Conservation (phyloP, 2,888 invertebrate genomes). For the Pollenia amentaria region DNA sequence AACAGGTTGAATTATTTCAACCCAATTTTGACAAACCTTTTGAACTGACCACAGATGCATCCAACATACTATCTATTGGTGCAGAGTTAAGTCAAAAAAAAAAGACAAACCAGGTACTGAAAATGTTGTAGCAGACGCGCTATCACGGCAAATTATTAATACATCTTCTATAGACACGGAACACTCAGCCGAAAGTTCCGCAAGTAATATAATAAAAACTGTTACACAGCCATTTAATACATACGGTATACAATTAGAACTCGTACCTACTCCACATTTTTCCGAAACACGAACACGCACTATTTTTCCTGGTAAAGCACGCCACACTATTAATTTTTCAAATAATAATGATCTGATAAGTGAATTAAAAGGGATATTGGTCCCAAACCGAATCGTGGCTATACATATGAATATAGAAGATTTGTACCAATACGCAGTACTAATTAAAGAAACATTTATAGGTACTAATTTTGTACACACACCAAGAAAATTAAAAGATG, state of each 20-base stretch:
- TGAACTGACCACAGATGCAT: slow-evolving; percentile 33
- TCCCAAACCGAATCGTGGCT: slow-evolving; percentile 2
- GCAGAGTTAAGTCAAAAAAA: background rate
- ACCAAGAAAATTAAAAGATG: slow-evolving; percentile 29
- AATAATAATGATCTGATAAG: background rate
- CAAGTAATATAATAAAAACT: slow-evolving; percentile 18
- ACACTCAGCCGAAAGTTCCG: slow-evolving; percentile 17
- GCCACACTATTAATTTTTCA: no score
- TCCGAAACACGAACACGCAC: background rate
- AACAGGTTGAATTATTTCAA: no score
- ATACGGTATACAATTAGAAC: slow-evolving; percentile 12
- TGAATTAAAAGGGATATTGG: slow-evolving; percentile 24
- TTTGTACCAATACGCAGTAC: slow-evolving; percentile 28
- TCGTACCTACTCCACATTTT: background rate
- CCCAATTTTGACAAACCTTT: background rate
- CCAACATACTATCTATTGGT: slow-evolving; percentile 11
- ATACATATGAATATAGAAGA: slow-evolving; percentile 33
- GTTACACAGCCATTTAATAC: slow-evolving; percentile 9
- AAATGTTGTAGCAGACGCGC: slow-evolving; percentile 1
- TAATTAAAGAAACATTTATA: slow-evolving; percentile 26
- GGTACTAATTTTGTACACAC: slow-evolving; percentile 16
- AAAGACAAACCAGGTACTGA: slow-evolving; percentile 16
- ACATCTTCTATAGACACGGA: slow-evolving; percentile 9
- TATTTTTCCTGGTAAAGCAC: no score
- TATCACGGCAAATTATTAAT: no score